phyloP scores from a whole-genome alignment of 2,888 invertebrate species.

The Abrostola tripartita region DNA sequence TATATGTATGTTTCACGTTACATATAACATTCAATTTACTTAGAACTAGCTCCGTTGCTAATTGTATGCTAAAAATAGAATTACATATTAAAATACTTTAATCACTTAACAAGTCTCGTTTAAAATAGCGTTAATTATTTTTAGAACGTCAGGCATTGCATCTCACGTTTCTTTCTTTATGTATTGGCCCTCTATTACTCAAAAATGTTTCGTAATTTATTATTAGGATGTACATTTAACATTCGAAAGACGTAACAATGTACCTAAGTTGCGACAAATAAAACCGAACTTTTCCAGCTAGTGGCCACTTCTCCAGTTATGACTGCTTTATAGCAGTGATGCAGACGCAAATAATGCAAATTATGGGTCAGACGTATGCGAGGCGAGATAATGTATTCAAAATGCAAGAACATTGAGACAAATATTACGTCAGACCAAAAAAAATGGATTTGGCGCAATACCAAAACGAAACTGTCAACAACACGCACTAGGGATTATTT shows the following conservation, averaged over 20 bases:
- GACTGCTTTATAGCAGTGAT: slow-evolving; percentile 20
- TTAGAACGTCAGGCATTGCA: neutral
- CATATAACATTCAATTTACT: too few species aligned
- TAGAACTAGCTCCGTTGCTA: neutral
- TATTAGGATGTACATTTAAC: slow-evolving; percentile 3
- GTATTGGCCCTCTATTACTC: neutral
- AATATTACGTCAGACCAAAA: slow-evolving; percentile 9
- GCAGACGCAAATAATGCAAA: slow-evolving; percentile 17
- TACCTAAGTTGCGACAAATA: slow-evolving; percentile 22
- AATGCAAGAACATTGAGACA: slow-evolving; percentile 17
- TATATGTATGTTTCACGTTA: neutral
- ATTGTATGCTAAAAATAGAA: neutral
- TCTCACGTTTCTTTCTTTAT: slow-evolving; percentile 3
- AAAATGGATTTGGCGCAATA: slow-evolving; percentile 52
- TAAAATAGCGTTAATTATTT: neutral
- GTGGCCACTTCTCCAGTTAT: slow-evolving; percentile 18
- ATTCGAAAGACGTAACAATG: slow-evolving; percentile 13
- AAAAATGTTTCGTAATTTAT: neutral
- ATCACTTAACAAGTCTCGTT: slow-evolving; percentile 11
- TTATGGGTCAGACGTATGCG: slow-evolving; percentile 6
- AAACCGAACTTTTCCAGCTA: slow-evolving; percentile 13
- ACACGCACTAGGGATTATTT: slow-evolving; percentile 13
- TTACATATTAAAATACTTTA: slow-evolving; percentile 1
- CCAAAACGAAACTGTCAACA: slow-evolving; percentile 56
- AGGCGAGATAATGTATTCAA: slow-evolving; percentile 19